Conservation (phyloP, 2,113 vertebrate genomes). For the Chloropsis cyanopogon region DNA sequence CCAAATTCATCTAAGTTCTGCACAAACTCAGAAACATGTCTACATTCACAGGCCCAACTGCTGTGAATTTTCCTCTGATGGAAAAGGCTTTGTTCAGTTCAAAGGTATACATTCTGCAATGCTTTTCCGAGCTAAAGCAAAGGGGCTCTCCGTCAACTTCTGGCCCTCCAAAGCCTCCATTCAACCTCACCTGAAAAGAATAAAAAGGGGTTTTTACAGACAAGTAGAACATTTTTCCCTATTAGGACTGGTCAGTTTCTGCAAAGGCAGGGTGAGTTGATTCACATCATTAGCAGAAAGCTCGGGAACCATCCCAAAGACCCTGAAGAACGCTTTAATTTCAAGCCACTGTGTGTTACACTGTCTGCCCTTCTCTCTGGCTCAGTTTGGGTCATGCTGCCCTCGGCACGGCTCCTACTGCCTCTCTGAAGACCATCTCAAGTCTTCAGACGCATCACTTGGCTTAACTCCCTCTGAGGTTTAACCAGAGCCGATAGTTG, state of each 20-base stretch:
- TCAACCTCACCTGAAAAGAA: neutral
- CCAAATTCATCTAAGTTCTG: neutral
- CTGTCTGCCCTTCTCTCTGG: neutral
- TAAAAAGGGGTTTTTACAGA: rapidly evolving
- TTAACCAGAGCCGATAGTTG: rapidly evolving
- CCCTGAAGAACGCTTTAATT: neutral
- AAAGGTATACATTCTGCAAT: neutral
- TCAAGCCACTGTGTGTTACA: too few species aligned
- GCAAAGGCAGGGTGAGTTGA: neutral
- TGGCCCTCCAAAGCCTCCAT: neutral
- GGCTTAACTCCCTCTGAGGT: neutral
- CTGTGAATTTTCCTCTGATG: neutral
- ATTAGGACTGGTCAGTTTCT: neutral
- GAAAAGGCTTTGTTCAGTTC: neutral
- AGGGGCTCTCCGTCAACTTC: neutral
- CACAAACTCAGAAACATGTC: neutral
- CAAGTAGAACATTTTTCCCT: neutral
- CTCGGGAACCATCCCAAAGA: neutral
- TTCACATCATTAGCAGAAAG: neutral
- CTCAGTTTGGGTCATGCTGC: rapidly evolving
- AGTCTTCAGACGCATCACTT: rapidly evolving
- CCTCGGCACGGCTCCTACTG: rapidly evolving
- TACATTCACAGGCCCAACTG: neutral
- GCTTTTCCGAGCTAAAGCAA: neutral
- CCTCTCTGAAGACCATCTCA: neutral